Evolutionary conservation across 2,113 vertebrate species (phyloP), one percentile per base, ranked within the genome.

Genomic region (Riparia riparia): DNA sequence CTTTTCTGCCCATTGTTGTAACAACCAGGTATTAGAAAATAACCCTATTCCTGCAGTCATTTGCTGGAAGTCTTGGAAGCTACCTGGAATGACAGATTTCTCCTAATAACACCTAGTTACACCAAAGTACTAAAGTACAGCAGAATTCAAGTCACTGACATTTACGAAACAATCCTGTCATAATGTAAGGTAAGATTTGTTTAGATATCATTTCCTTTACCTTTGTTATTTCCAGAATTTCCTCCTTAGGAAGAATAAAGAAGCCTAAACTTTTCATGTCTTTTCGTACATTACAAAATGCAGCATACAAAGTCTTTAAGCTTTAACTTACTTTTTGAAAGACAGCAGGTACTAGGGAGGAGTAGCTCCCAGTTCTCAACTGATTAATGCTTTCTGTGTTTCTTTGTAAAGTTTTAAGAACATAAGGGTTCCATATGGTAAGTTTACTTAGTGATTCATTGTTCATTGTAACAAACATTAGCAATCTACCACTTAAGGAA

Each of bases 401-500:
- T 91, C 17, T 78, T 45, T 3, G 18, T 49, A 21, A 86, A 47
- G 3, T 49, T 88, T 79, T 61, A 77, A 51, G 5, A 60, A 11
- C 5, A 37, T 37, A 37, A 29, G 10, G 4, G 6, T 3, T 83
- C 6, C 9, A 49, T 18, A 17, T 7, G 9, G 4, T 32, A 68
- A 60, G 12, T 39, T 80, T 86, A 14, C 10, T 4, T 50, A 86
- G 18, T 26, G 24, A 63, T 68, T 68, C 7, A 9, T 34, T 34
- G 1, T 68, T 68, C 7, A 9, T 34, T 34, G 1, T 15, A 49
- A 12, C 7, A 86, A 77, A 31, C 4, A 31, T n/a, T 49, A 74
- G 1, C 0, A 0, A 45, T 18, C 17, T 66, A 34, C 8, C 37
- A 14, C 2, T 50, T 44, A 19, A 45, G 18, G 13, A 84, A 44